Base-by-base conservation (phyloP, 2,888 invertebrate genomes). In the Hofmannophila pseudospretella region DNA sequence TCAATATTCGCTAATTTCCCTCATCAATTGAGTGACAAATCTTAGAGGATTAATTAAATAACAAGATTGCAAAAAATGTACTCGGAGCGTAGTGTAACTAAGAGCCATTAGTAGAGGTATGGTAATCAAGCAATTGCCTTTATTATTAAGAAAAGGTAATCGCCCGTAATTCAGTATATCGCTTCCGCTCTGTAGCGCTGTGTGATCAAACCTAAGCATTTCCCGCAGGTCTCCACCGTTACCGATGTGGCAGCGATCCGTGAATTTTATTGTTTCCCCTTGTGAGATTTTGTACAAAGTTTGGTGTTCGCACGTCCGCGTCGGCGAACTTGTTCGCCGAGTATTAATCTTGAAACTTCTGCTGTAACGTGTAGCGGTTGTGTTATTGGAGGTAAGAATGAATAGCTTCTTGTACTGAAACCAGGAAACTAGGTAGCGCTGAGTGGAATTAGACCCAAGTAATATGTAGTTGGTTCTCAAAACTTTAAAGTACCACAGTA, bases 241-340 rank as follows among this genome's bases (percentile, higher is more conserved):
- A 49, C 49, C 48, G 49, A 51, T 47, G 54, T 48, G 54, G 63
- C 64, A 66, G 64, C 64, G 70, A 73, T 64, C 74, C 73, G 77
- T 77, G 65, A 75, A 80, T 80, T 81, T 81, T 79, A 80, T 79
- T 77, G 78, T 74, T 78, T 73, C 68, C 75, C 61, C 58, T 59
- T 44, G 58, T 58, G 55, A 63, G 62, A 63, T 63, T 57, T 48
- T 52, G 58, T 58, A 49, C 63, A 61, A 77, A 75, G 62, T 76
- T 77, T 68, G 53, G 59, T 68, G 71, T 75, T 73, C 68, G 59
- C 67, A 67, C 66, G 60, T 67, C 62, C 55, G 54, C 56, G 48
- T 54, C 47, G 51, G 45, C 44, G 51, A 49, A 61, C 53, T 68
- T 58, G 50, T 55, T 56, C 58, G 55, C 54, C 47, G 49, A 54